These are phyloP conservation scores for Drosophila persimilis DNA, from an alignment of 1,140 invertebrate genomes.

Conservation along the genomic window DNA sequence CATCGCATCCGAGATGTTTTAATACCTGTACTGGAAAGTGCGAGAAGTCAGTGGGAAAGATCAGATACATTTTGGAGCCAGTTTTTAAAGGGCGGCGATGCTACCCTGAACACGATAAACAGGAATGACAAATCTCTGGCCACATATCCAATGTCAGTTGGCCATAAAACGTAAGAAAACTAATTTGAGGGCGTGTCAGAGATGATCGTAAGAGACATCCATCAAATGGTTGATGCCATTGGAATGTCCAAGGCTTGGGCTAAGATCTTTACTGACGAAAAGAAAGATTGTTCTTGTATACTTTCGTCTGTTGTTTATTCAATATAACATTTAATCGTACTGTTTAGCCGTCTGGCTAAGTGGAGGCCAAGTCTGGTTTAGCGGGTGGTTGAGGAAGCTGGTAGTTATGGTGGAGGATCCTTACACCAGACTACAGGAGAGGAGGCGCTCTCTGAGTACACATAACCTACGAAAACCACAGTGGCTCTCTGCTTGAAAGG, in stretches of 20 bases:
- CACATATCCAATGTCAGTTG: constrained; percentile 60
- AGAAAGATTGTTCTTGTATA: too few relatives aligned
- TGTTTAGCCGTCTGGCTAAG: too few relatives aligned
- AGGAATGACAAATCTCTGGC: constrained; percentile 43
- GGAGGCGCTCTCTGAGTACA: too few relatives aligned
- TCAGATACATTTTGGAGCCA: constrained; percentile 1
- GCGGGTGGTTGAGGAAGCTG: too few relatives aligned
- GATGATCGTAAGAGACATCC: constrained; percentile 31
- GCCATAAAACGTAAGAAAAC: constrained; percentile 16
- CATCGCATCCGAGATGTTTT: constrained; percentile 22
- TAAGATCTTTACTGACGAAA: constrained; percentile 33
- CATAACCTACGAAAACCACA: too few relatives aligned
- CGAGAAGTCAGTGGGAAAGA: constrained; percentile 44
- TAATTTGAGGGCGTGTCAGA: constrained; percentile 36
- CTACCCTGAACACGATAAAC: constrained; percentile 4
- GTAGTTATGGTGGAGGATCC: too few relatives aligned
- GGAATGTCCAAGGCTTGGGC: not conserved
- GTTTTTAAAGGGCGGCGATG: not conserved
- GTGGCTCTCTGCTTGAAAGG: too few relatives aligned
- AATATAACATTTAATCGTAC: too few relatives aligned
- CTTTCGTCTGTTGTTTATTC: too few relatives aligned
- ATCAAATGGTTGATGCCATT: constrained; percentile 38
- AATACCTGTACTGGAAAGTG: constrained; percentile 50
- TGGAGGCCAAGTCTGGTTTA: too few relatives aligned
- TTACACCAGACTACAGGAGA: too few relatives aligned